These are phyloP conservation scores for Tyrannus savana DNA, from an alignment of 2,113 vertebrate genomes.

Conservation along the genomic window DNA sequence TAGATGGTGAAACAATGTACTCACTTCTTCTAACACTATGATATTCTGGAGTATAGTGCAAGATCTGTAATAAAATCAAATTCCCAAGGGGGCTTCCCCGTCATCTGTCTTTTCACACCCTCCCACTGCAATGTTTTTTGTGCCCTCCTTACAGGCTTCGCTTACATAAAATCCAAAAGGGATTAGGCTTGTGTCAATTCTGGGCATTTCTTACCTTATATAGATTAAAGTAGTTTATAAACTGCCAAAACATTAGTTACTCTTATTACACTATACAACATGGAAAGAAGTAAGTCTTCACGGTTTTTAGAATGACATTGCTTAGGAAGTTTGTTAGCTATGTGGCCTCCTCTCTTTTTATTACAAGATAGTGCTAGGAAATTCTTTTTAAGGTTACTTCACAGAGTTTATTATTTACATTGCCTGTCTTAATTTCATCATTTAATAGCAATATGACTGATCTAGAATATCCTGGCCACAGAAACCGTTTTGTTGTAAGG, in stretches of 20 bases:
- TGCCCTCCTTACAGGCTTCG: not conserved
- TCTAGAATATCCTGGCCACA: not conserved
- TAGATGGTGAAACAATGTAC: not conserved
- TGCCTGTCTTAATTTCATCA: not conserved
- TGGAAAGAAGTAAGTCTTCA: not conserved
- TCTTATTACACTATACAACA: not conserved
- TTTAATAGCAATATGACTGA: not conserved
- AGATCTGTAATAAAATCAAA: not conserved
- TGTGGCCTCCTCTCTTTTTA: not conserved
- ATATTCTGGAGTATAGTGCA: not conserved
- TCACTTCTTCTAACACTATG: not conserved
- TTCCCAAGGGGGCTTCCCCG: not conserved
- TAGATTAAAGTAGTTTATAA: not conserved
- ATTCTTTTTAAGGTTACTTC: not conserved
- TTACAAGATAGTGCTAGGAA: not conserved
- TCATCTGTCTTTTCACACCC: not conserved
- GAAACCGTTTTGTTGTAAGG: not conserved
- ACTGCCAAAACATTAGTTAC: not conserved
- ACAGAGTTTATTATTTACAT: not conserved
- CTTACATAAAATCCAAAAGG: not conserved
- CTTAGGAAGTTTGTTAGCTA: not conserved
- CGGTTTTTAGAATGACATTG: not conserved
- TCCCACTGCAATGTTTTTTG: not conserved
- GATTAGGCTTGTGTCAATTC: not conserved
- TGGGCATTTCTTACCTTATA: not conserved